Conservation (phyloP, 2,797 vertebrate genomes). For the Xiphophorus birchmanni region DNA sequence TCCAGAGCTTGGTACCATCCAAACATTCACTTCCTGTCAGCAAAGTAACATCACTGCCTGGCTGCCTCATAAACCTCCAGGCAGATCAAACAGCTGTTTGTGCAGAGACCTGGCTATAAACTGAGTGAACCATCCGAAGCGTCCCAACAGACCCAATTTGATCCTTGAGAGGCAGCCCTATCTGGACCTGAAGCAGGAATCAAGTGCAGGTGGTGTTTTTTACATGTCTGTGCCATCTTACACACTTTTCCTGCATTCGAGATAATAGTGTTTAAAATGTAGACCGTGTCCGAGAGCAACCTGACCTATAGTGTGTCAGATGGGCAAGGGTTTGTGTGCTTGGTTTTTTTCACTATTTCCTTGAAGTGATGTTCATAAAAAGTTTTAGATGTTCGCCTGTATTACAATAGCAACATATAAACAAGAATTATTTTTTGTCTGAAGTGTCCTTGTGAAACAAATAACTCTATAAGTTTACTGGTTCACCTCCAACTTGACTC, state of each 20-base stretch:
- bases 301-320: not conserved
- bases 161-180: not conserved
- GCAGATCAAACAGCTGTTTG: not conserved
- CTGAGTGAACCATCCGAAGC: not conserved
- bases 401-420: not conserved
- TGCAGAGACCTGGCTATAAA: not conserved
- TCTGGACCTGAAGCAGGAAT: not conserved
- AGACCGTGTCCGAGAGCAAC: not conserved
- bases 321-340: not conserved
- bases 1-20: not conserved
- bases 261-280: not conserved
- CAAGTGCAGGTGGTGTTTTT: not conserved
- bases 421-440: not conserved
- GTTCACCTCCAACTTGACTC: not conserved
- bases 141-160: not conserved
- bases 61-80: not conserved
- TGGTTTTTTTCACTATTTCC: not conserved
- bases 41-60: not conserved
- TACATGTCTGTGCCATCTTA: not conserved
- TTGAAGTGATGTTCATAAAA: not conserved
- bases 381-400: not conserved
- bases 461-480: not conserved
- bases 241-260: not conserved
- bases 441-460: not conserved
- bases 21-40: not conserved